These are phyloP conservation scores for Anthopleura xanthogrammica DNA, from an alignment of 92 coral and sea anemone genomes.

Conservation along the genomic window DNA sequence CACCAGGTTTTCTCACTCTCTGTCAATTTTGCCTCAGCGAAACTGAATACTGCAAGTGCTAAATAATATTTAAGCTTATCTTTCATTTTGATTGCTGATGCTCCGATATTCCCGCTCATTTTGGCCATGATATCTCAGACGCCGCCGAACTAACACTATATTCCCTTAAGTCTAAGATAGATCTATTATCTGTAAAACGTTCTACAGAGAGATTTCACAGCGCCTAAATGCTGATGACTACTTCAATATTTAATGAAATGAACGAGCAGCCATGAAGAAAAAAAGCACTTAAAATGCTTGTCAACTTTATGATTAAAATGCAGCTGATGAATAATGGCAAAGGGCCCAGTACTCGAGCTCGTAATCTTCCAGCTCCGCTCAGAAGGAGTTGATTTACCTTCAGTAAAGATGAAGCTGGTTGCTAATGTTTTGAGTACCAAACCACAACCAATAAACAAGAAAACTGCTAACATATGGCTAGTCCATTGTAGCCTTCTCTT, in stretches of 20 bases:
- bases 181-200: constrained; percentile 5
- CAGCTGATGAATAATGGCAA: neutral
- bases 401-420: constrained; percentile 48
- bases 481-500: constrained; percentile 62
- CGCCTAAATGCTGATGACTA: neutral
- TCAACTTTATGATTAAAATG: constrained; percentile 8
- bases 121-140: neutral
- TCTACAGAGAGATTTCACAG: constrained; percentile 5
- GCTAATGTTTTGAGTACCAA: constrained; percentile 65
- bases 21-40: neutral
- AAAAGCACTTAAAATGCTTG: constrained; percentile 1
- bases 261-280: constrained; percentile 16
- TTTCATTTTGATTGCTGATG: neutral
- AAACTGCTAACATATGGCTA: constrained; percentile 61
- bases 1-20: no score
- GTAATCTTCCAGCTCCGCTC: neutral
- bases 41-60: neutral
- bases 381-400: constrained; percentile 56
- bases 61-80: neutral
- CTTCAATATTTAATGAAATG: constrained; percentile 31
- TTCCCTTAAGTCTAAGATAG: neutral
- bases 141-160: neutral
- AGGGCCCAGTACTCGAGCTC: neutral
- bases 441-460: constrained; percentile 82
- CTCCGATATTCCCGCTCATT: neutral